Evolutionary conservation across 2,888 invertebrate genomes (phyloP).

Genomic region (Oxytorus armatus): DNA sequence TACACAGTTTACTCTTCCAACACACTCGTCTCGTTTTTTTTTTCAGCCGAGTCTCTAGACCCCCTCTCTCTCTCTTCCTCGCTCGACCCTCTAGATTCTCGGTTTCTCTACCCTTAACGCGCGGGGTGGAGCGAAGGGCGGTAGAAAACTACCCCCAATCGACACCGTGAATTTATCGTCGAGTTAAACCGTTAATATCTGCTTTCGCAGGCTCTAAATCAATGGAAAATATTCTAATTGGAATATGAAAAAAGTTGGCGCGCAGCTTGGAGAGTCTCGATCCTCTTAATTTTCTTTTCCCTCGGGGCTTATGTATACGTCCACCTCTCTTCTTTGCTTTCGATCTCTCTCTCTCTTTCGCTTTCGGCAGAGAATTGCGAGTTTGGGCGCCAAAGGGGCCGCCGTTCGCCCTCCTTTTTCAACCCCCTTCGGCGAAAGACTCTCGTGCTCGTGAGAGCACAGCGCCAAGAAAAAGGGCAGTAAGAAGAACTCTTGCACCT

Average conservation of each 20-base stretch:
- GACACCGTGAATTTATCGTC: conserved; percentile 82
- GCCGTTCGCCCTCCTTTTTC: conserved; percentile 38
- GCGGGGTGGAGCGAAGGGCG: too few species aligned
- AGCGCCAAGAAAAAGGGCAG: conserved; percentile 47
- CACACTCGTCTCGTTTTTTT: conserved; percentile 4
- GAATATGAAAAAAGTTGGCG: conserved; percentile 84
- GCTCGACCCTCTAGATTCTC: conserved; percentile 41
- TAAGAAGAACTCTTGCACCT: conserved; percentile 40
- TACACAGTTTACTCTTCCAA: conserved; percentile 33
- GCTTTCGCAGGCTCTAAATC: conserved; percentile 82
- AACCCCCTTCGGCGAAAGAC: background rate
- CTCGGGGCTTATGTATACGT: conserved; percentile 27
- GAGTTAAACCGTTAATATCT: conserved; percentile 83
- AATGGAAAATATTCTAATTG: conserved; percentile 84
- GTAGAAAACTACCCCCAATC: conserved; percentile 72
- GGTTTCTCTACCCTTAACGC: conserved; percentile 43
- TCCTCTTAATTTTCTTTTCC: conserved; percentile 63
- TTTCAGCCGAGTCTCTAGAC: conserved; percentile 18
- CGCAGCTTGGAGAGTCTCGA: conserved; percentile 62
- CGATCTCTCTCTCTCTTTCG: conserved; percentile 10
- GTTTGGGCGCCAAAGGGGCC: conserved; percentile 57
- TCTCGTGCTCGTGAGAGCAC: background rate
- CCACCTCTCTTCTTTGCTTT: conserved; percentile 14
- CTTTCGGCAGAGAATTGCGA: conserved; percentile 34
- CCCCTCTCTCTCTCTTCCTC: conserved; percentile 47